Base-by-base conservation (phyloP, 1,140 invertebrate genomes). In the Apis florea region DNA sequence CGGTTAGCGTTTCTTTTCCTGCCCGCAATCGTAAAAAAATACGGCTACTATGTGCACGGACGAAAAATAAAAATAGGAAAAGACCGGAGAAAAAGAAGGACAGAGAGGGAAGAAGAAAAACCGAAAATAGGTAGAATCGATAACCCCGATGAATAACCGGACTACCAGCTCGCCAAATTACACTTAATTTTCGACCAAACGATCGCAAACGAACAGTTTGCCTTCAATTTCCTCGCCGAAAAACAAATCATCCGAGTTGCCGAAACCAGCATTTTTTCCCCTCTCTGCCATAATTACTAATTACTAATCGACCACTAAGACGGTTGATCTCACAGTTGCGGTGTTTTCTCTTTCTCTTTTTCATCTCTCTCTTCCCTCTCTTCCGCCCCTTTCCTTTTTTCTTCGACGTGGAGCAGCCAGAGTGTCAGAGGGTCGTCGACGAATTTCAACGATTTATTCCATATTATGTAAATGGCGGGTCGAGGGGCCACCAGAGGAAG, bases 61-160 rank as follows among this genome's bases (percentile, higher is more conserved):
- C n/a, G 40, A 40, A 53, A 77, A 71, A 49, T n/a, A 83, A 63
- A 70, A 74, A 68, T 19, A 24, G 5, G 5, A 53, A 59, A 51
- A n/a, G n/a, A n/a, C 8, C 40, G 3, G 17, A 12, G 40, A 49
- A 47, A 26, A 4, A 19, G 17, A 47, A n/a, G 24, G 17, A 17
- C 17, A 64, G 10, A 61, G 10, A 54, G 8, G 58, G 24, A 63
- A 9, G 26, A 31, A 31, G 54, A 51, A 71, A 59, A 58, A 72
- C 51, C 31, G 21, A 61, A 80, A 51, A 49, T 21, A n/a, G 11
- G 64, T 17, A 53, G 68, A 90, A 90, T 89, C 89, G 82, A 91
- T 91, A 91, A 88, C 82, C 72, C 71, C 83, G 67, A 91, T 91
- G 90, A 91, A 91, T 90, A 89, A 87, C 83, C 67, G 58, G 53